These are phyloP conservation scores for Hyposoter didymator DNA, from an alignment of 2,888 invertebrate genomes.

Conservation along the genomic window DNA sequence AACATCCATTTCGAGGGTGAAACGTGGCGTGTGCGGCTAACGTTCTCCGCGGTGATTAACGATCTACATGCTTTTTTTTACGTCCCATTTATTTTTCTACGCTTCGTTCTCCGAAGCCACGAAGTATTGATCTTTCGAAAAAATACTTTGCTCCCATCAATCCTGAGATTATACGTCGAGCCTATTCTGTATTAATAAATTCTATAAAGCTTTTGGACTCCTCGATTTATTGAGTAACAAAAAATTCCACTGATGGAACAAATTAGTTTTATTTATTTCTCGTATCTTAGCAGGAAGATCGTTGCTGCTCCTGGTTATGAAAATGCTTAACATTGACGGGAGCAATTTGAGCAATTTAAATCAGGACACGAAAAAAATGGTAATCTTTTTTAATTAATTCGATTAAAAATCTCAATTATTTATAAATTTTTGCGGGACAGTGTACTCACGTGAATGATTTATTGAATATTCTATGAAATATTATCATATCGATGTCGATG, in stretches of 20 bases:
- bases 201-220: background rate
- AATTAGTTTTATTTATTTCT: background rate
- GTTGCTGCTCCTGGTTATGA: no score
- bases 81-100: background rate
- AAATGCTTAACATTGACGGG: no score
- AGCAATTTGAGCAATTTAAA: no score
- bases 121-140: background rate
- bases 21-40: background rate
- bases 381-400: no score
- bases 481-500: conserved; percentile 16
- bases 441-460: background rate
- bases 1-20: background rate
- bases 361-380: no score
- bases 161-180: background rate
- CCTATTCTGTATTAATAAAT: background rate
- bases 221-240: background rate
- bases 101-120: background rate
- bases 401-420: no score
- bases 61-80: background rate
- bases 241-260: background rate
- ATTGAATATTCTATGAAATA: background rate
- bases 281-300: no score
- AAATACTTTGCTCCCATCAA: background rate
- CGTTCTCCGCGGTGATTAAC: background rate
- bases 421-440: background rate